These are phyloP conservation scores for Xestia xanthographa DNA, from an alignment of 2,888 invertebrate species.

Conservation along the genomic window DNA sequence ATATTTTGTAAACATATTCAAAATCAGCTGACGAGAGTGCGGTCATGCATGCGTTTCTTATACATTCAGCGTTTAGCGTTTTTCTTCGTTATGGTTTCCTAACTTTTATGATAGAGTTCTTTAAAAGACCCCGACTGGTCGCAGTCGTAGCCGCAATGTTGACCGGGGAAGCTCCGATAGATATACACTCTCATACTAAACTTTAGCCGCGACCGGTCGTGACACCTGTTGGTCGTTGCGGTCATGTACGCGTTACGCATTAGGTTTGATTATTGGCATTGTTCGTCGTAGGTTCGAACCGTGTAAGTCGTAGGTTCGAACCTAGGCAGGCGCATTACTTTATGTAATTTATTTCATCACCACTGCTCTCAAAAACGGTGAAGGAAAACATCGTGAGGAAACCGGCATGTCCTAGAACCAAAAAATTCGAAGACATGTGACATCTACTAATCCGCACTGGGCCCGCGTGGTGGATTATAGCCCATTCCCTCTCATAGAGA, in stretches of 20 bases:
- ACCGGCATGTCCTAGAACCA: no score
- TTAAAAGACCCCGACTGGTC: not conserved
- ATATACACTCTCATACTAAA: not conserved
- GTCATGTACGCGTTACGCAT: not conserved
- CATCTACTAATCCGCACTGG: no score
- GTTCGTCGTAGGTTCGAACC: no score
- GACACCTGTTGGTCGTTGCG: not conserved
- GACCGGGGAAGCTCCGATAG: not conserved
- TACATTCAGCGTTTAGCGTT: not conserved
- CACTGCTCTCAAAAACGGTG: no score
- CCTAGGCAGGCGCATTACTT: no score
- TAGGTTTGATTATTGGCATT: not conserved
- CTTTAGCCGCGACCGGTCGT: not conserved
- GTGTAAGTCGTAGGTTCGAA: no score
- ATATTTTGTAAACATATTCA: constrained; percentile 30
- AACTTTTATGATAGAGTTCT: not conserved
- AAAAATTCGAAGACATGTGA: no score
- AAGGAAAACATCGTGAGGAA: no score
- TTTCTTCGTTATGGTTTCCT: not conserved
- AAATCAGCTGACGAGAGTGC: constrained; percentile 9
- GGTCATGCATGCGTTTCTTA: not conserved
- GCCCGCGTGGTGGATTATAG: no score
- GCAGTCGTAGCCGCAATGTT: not conserved
- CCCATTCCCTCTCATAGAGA: no score
- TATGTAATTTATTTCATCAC: no score